A percentile compares a stretch with the other conserved stretches of the same genome.
Conservation (phyloP, 2,888 invertebrate species). For the Andricus curvator region DNA sequence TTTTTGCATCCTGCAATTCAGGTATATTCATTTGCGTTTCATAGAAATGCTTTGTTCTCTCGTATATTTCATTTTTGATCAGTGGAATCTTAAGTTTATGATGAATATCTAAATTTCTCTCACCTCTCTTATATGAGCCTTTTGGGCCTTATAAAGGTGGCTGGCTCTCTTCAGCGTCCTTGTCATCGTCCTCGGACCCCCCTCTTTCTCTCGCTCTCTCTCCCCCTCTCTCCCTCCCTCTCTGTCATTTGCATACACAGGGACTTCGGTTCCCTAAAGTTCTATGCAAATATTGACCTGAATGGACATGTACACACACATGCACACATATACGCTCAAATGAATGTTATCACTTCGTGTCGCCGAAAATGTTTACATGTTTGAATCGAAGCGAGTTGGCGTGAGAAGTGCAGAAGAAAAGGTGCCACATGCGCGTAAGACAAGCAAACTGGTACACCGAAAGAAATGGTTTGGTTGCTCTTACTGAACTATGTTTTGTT, state of each 20-base stretch:
- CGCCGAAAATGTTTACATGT: slow-evolving; percentile 64
- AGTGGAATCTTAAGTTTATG: too few species aligned
- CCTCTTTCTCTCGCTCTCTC: too few species aligned
- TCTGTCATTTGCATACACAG: neutral
- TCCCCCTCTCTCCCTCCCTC: too few species aligned
- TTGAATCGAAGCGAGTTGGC: slow-evolving; percentile 51
- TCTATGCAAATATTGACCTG: slow-evolving; percentile 23
- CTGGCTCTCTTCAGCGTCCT: slow-evolving; percentile 28
- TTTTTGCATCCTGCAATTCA: too few species aligned
- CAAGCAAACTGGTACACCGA: slow-evolving; percentile 27
- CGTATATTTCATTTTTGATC: too few species aligned
- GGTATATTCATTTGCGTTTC: too few species aligned
- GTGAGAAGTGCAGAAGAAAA: slow-evolving; percentile 55
- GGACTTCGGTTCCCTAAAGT: neutral
- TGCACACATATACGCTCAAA: neutral
- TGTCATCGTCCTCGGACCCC: slow-evolving; percentile 40
- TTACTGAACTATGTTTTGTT: too few species aligned
- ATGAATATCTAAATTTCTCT: too few species aligned
- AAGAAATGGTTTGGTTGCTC: too few species aligned
- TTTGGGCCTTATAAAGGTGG: neutral
- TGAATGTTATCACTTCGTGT: slow-evolving; percentile 62
- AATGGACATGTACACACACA: slow-evolving; percentile 44
- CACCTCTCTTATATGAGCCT: neutral
- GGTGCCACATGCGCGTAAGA: slow-evolving; percentile 49
- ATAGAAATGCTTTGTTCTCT: too few species aligned